Evolutionary conservation across 1,140 invertebrate species (phyloP), one percentile per base, ranked within the genome.

Genomic region (Manduca sexta): DNA sequence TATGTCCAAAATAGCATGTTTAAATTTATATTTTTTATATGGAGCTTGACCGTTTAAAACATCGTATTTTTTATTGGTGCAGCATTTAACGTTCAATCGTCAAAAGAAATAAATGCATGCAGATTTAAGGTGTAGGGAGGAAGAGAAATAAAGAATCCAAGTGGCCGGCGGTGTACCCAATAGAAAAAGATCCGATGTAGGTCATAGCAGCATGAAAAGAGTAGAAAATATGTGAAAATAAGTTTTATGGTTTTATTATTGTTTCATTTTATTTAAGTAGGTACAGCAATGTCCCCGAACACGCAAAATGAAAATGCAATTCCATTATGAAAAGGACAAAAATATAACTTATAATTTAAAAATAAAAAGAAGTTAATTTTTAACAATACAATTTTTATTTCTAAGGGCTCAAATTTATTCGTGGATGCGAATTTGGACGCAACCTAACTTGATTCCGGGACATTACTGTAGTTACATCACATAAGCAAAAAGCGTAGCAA

Each of bases 161-260:
- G 14, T 35, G 11, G 14, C n/a, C n/a, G n/a, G 14, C 51, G 51
- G 53, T 68, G 76, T 80, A 82, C 76, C 81, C 74, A 80, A 78
- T 78, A 76, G 62, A 70, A 69, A 79, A 69, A 79, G 68, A 78
- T 82, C 79, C 79, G 66, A 79, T 62, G 41, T 26, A 82, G 78
- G 74, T 69, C 69, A 68, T 70, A 80, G 86, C 85, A 84, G 86
- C 86, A 73, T 87, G 84, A 63, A 87, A 79, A 74, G 69, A 26
- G 54, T 64, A 76, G 60, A 76, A 66, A 76, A 76, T 70, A 82
- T 74, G 75, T 70, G 77, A 84, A 73, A 74, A 86, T 86, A 74
- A 84, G 69, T 69, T 79, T 73, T 64, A 55, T 45, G 47, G 40
- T 34, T 40, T 42, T 33, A 18, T 13, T 33, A 49, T 17, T 42